phyloP scores from a whole-genome alignment of 2,797 vertebrate genomes.

The Paramormyrops hopkinsi region DNA sequence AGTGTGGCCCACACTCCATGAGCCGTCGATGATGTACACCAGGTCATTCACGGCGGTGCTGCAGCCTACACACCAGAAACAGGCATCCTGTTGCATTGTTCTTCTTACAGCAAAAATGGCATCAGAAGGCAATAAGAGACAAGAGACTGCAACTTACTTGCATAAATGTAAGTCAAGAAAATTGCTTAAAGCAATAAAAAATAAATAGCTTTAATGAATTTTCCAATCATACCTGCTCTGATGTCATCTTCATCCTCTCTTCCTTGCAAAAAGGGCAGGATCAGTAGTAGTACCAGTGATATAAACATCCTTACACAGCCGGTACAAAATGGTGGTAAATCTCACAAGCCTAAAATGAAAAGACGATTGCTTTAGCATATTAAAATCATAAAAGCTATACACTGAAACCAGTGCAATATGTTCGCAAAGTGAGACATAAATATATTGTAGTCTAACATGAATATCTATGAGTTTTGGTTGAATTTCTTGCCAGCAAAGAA shows the following conservation, averaged over 20 bases:
- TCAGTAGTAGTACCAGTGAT: constrained; percentile 32
- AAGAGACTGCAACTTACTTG: not conserved
- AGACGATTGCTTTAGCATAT: not conserved
- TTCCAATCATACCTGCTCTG: constrained; percentile 51
- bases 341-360: not conserved
- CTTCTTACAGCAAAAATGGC: not conserved
- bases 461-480: not conserved
- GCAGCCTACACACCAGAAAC: constrained; percentile 43
- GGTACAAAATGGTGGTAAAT: not conserved
- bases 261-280: constrained; percentile 40
- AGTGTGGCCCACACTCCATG: constrained; percentile 46
- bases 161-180: not conserved
- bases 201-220: not conserved
- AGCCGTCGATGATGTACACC: constrained; percentile 56
- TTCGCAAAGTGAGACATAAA: not conserved
- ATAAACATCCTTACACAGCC: constrained; percentile 39
- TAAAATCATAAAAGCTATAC: not conserved
- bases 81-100: not conserved
- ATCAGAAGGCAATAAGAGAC: not conserved
- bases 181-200: not conserved
- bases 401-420: not conserved
- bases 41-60: constrained; percentile 50
- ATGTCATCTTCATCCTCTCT: constrained; percentile 46
- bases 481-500: not conserved
- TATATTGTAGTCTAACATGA: not conserved